Conservation (phyloP, 2,113 vertebrate species). For the Oceanodroma tethys region DNA sequence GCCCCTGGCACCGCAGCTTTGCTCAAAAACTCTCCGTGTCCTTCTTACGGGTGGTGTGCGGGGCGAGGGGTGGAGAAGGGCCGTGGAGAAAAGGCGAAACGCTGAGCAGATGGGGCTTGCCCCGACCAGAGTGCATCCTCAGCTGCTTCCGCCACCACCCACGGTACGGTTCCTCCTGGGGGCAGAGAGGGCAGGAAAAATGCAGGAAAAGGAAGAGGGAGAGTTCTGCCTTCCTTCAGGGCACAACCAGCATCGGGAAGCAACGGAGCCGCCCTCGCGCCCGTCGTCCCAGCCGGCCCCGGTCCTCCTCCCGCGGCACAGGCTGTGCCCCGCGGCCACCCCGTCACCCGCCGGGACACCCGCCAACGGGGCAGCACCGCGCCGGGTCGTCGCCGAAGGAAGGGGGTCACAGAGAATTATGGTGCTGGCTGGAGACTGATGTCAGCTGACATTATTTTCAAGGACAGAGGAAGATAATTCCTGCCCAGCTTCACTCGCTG, state of each 20-base stretch:
- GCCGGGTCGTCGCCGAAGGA: too few relatives aligned
- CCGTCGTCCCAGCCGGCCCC: accelerated
- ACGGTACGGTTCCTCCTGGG: accelerated
- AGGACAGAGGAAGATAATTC: background rate
- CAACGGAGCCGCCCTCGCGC: background rate
- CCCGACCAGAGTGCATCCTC: accelerated
- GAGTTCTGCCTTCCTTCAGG: accelerated
- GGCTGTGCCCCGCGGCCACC: background rate
- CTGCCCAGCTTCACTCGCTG: background rate
- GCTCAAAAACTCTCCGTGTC: background rate
- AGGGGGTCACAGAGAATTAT: accelerated
- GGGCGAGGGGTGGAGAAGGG: background rate
- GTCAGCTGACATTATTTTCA: background rate
- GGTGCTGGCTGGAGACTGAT: background rate
- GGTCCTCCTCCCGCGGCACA: background rate
- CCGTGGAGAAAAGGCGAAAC: background rate
- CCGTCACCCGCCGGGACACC: accelerated
- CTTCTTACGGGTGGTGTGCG: accelerated
- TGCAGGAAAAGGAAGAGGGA: accelerated
- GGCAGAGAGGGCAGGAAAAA: background rate
- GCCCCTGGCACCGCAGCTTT: background rate
- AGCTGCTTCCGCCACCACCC: background rate
- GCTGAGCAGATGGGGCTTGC: accelerated
- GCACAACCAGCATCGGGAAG: accelerated
- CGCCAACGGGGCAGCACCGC: accelerated